Percentiles rank a stretch among this genome's conserved stretches.
These are phyloP conservation scores for Pseudorhiza aurosa DNA, from an alignment of 30 jellyfish, hydroid and myxozoan genomes.

Conservation along the genomic window DNA sequence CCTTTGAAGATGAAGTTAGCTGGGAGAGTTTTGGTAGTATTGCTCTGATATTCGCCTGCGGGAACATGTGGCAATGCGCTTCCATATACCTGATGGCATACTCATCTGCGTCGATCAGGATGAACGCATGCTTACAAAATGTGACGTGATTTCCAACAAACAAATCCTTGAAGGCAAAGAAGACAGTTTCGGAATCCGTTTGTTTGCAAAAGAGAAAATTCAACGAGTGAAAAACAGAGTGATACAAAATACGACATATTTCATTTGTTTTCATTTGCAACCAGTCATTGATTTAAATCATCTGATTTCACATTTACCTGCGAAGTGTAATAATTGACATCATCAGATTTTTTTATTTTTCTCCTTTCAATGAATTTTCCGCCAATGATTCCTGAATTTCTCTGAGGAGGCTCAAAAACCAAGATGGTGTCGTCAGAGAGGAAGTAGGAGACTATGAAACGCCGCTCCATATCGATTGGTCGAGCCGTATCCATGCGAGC, in stretches of 20 bases:
- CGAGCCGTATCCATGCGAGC: slow-evolving; percentile 91
- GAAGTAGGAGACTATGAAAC: slow-evolving; percentile 90
- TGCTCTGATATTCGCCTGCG: slow-evolving; percentile 72
- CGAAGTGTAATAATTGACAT: slow-evolving; percentile 76
- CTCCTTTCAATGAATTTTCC: slow-evolving; percentile 94
- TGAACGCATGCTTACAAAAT: slow-evolving; percentile 87
- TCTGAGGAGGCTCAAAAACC: slow-evolving; percentile 95
- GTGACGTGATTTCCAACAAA: slow-evolving; percentile 75
- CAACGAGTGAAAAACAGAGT: too few relatives aligned
- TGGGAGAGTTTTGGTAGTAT: slow-evolving; percentile 68
- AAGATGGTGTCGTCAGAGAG: slow-evolving; percentile 92
- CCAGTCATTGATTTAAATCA: neutral
- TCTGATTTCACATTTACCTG: slow-evolving; percentile 54
- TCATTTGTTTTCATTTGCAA: neutral
- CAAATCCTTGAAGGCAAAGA: slow-evolving; percentile 76
- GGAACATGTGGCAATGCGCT: slow-evolving; percentile 70
- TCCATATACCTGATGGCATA: slow-evolving; percentile 90
- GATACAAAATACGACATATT: too few relatives aligned
- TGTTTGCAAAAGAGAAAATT: too few relatives aligned
- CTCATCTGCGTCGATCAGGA: slow-evolving; percentile 91
- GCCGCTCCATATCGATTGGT: slow-evolving; percentile 90
- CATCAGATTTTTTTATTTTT: slow-evolving; percentile 88
- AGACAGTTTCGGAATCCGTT: too few relatives aligned
- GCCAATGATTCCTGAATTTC: slow-evolving; percentile 97
- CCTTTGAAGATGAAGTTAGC: slow-evolving; percentile 39